These are phyloP conservation scores for Paramacrobiotus metropolitanus DNA, from an alignment of 1,140 invertebrate genomes.

Conservation along the genomic window DNA sequence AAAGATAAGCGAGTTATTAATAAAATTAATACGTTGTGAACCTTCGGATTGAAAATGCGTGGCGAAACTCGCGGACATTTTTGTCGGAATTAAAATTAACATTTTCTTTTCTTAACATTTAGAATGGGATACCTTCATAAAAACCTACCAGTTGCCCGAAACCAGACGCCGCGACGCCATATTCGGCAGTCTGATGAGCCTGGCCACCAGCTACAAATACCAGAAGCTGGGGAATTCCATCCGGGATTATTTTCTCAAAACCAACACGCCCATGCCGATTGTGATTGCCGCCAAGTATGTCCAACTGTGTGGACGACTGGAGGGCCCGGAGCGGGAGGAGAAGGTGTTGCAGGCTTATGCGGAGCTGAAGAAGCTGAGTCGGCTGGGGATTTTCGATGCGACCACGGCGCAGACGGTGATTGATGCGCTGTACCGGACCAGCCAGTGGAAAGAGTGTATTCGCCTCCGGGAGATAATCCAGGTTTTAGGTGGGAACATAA, in stretches of 20 bases:
- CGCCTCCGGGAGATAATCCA: slow-evolving; percentile 33
- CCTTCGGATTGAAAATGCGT: no score
- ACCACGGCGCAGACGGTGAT: slow-evolving; percentile 32
- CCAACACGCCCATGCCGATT: neutral
- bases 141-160: no score
- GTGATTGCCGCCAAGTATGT: neutral
- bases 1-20: no score
- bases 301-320: neutral
- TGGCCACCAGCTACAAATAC: neutral
- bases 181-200: neutral
- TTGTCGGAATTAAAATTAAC: no score
- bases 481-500: slow-evolving; percentile 19
- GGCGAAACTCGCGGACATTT: no score
- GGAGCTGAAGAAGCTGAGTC: slow-evolving; percentile 28
- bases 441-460: slow-evolving; percentile 32
- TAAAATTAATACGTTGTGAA: no score
- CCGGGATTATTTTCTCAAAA: neutral
- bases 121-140: no score
- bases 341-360: slow-evolving; percentile 30
- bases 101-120: no score
- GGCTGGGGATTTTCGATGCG: slow-evolving; percentile 26
- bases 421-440: slow-evolving; percentile 32
- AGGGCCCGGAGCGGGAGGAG: slow-evolving; percentile 14
- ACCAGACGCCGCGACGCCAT: neutral
- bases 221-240: neutral